Evolutionary conservation across 64 coral and sea anemone genomes (phyloP).

Genomic region (Anthopleura sola): DNA sequence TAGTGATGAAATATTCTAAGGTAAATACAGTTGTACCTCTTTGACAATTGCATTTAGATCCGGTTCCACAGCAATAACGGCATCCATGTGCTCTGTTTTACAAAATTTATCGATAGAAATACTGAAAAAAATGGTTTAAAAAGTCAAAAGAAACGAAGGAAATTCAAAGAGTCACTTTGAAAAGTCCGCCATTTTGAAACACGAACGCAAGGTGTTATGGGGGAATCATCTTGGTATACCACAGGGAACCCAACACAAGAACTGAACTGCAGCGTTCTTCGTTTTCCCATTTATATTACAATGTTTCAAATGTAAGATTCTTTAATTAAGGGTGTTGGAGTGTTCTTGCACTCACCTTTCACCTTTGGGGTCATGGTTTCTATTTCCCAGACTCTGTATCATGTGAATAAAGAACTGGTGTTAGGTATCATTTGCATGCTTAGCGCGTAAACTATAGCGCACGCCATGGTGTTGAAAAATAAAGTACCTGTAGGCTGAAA

Average conservation of each 20-base stretch:
- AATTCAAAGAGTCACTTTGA: background rate
- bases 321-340: no score
- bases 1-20: background rate
- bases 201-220: background rate
- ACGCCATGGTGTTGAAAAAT: no score
- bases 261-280: no score
- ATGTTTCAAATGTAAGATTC: no score
- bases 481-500: no score
- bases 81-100: constrained; percentile 47
- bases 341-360: no score
- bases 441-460: no score
- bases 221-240: background rate
- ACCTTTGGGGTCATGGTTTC: no score
- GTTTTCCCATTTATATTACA: no score
- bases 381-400: no score
- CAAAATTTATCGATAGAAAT: background rate
- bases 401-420: no score
- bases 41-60: constrained; percentile 77
- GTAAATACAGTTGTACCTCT: constrained; percentile 41
- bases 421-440: no score
- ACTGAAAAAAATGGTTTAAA: background rate
- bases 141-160: background rate
- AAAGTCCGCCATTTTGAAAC: constrained; percentile 15
- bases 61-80: constrained; percentile 61
- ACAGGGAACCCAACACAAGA: background rate